Conservation (phyloP, 2,888 invertebrate genomes). For the Drosophila lutescens region DNA sequence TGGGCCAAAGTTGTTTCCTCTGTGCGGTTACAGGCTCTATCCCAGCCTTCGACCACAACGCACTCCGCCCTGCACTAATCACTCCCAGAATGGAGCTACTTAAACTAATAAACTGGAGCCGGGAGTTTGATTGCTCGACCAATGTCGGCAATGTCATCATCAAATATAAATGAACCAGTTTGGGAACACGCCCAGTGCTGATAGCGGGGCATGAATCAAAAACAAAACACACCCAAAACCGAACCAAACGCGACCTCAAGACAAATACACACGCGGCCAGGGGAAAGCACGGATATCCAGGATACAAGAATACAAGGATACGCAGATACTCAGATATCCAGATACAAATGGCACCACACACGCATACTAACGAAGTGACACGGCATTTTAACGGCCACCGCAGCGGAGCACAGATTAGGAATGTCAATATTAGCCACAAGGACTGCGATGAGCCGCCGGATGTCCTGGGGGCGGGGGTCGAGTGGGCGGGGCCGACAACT, state of each 20-base stretch:
- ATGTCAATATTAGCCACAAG: conserved; percentile 74
- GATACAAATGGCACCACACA: conserved; percentile 56
- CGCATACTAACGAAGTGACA: conserved; percentile 78
- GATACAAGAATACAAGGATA: not conserved
- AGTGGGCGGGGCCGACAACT: conserved; percentile 21
- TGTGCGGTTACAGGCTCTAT: not conserved
- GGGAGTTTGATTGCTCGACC: conserved; percentile 29
- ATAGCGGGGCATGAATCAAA: conserved; percentile 74
- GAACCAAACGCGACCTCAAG: conserved; percentile 46
- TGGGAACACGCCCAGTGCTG: conserved; percentile 69
- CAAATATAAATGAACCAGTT: conserved; percentile 51
- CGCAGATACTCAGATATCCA: conserved; percentile 14
- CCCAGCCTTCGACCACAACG: not conserved
- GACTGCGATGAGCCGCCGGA: conserved; percentile 34
- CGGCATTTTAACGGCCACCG: conserved; percentile 75
- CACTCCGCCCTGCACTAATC: conserved; percentile 54
- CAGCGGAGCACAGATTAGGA: conserved; percentile 72
- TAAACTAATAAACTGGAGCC: conserved; percentile 68
- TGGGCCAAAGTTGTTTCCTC: not conserved
- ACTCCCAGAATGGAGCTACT: conserved; percentile 75
- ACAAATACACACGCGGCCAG: conserved; percentile 54
- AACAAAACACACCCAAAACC: conserved; percentile 68
- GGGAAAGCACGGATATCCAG: conserved; percentile 10
- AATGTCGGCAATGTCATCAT: conserved; percentile 68
- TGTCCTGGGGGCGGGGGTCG: conserved; percentile 14